A percentile compares a stretch with the other conserved stretches of the same genome.
phyloP scores from a whole-genome alignment of 2,113 vertebrate species.

The Merops nubicus region DNA sequence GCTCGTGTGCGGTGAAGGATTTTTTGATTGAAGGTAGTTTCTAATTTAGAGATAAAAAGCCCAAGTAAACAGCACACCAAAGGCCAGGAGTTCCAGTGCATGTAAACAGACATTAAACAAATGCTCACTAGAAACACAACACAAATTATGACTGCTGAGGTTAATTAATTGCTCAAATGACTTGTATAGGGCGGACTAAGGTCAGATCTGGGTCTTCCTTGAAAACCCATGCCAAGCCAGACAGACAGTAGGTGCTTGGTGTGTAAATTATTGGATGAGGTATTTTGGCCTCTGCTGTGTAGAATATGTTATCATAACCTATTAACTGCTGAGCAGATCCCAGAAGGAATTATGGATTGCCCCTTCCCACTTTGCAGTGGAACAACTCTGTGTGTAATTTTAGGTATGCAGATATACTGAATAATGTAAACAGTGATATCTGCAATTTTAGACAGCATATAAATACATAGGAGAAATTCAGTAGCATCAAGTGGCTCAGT shows the following conservation, averaged over 20 bases:
- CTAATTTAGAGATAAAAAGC: background rate
- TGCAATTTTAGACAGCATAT: background rate
- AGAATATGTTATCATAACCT: background rate
- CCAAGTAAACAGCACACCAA: background rate
- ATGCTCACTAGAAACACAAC: background rate
- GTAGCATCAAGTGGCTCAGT: background rate
- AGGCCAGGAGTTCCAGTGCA: background rate
- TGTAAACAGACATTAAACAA: background rate
- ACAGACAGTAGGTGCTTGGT: background rate
- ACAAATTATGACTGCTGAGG: background rate
- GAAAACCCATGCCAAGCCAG: background rate
- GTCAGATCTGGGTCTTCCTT: background rate
- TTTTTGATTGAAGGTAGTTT: background rate
- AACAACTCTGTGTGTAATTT: background rate
- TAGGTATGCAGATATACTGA: background rate
- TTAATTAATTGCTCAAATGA: slow-evolving; percentile 5
- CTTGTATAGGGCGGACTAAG: background rate
- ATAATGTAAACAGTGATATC: background rate
- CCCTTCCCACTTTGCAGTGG: background rate
- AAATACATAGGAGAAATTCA: slow-evolving; percentile 6
- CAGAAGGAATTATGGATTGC: background rate
- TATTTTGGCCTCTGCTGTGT: background rate
- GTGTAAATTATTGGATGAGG: background rate
- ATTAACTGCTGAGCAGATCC: background rate
- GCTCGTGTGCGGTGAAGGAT: background rate